phyloP scores from a whole-genome alignment of 2,888 invertebrate species.

The Neoscelio sp. region DNA sequence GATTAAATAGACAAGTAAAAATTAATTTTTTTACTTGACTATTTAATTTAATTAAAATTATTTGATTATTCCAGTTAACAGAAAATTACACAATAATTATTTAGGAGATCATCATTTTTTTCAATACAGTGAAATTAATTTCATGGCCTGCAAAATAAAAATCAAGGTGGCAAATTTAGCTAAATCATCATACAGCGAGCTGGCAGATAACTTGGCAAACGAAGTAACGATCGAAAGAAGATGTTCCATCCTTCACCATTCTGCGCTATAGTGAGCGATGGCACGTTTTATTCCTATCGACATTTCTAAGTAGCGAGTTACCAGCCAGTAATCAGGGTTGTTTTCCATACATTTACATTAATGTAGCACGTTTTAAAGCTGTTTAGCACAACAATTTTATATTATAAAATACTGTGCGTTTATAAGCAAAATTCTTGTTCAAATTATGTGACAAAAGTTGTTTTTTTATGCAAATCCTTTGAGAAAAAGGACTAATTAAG shows the following conservation, averaged over 20 bases:
- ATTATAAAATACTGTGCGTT: no score
- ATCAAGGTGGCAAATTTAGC: slow-evolving; percentile 22
- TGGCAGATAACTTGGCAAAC: slow-evolving; percentile 7
- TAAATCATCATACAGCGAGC: slow-evolving; percentile 35
- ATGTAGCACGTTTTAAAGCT: slow-evolving; percentile 33
- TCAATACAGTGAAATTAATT: no score
- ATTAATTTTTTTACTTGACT: no score
- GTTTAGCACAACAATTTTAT: slow-evolving; percentile 16
- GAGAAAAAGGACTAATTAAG: no score
- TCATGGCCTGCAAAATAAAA: no score
- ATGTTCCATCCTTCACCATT: slow-evolving; percentile 7
- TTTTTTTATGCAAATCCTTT: no score
- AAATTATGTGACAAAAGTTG: slow-evolving; percentile 26
- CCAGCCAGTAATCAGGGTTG: neutral
- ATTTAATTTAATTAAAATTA: no score
- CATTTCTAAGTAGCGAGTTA: slow-evolving; percentile 35
- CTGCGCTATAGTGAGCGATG: slow-evolving; percentile 8
- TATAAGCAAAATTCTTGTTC: slow-evolving; percentile 22
- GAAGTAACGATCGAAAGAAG: slow-evolving; percentile 40
- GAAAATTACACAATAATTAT: no score
- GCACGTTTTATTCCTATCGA: slow-evolving; percentile 37
- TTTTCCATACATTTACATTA: slow-evolving; percentile 23
- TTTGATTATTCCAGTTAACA: no score
- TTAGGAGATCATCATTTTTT: no score
- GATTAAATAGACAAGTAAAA: no score